Evolutionary conservation across 1,140 invertebrate genomes (phyloP), one percentile per base, ranked within the genome.

Genomic region (Scaptomyza hsui): DNA sequence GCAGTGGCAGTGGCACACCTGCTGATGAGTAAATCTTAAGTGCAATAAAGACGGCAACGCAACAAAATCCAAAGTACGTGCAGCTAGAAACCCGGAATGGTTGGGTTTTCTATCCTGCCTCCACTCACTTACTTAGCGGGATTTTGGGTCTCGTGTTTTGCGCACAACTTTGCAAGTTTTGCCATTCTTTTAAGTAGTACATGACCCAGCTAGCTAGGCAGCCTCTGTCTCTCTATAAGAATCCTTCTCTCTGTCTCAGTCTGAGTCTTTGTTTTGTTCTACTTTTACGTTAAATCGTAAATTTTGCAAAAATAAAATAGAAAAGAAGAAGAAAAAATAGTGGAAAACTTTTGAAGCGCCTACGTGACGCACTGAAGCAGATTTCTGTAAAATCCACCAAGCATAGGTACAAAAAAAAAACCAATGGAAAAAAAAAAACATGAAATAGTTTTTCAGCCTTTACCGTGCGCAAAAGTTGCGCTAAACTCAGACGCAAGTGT

Each of bases 21-120:
- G 82, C 83, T 88, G 82, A 88, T 88, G 82, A 88, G 82, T 81
- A 89, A 89, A 89, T 89, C 82, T 89, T 88, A 88, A 88, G 82
- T 88, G 82, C 82, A 88, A 88, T 88, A 88, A 88, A 88, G 78
- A 82, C 67, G 69, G 72, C 26, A 29, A 86, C 69, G 69, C 68
- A 75, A 68, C 61, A 64, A 71, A 89, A 89, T 88, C 81, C 73
- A 77, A 88, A 80, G 62, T 90, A 90, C 88, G 88, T 90, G 88
- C 81, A 80, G 76, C 81, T 83, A 6, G 73, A 78, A 77, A 64
- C 80, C 62, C 44, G 55, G 7, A 39, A 29, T 55, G 26, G 7
- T 29, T 29, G 26, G 26, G 26, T 29, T 29, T 29, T 7, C 35
- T 19, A 41, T 10, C 39, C 15, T 37, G 19, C 35, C 21, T 24